Conservation (phyloP, 2,888 invertebrate species). For the Mechanitis mazaeus region DNA sequence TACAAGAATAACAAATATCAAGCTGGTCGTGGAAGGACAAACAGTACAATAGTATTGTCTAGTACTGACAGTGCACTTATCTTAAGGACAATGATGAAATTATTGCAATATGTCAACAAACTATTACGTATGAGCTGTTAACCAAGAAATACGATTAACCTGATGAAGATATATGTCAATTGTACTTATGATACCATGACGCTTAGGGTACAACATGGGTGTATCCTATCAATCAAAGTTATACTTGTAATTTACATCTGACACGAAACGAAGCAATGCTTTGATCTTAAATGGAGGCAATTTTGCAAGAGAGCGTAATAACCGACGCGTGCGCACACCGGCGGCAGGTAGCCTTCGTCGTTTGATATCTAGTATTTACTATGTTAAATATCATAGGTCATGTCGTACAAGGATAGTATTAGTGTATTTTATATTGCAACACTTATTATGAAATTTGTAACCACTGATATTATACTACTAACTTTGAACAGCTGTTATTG, state of each 20-base stretch:
- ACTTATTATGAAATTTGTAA: no score
- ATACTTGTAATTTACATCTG: slow-evolving; percentile 37
- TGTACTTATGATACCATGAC: background rate
- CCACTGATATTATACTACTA: no score
- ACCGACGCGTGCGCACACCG: slow-evolving; percentile 38
- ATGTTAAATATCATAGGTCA: slow-evolving; percentile 40
- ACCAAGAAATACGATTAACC: no score
- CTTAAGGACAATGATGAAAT: no score
- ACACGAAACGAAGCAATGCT: slow-evolving; percentile 35
- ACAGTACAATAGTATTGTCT: slow-evolving; percentile 13
- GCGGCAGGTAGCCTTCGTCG: slow-evolving; percentile 39
- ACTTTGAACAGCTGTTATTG: no score
- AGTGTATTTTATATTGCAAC: no score
- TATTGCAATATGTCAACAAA: no score
- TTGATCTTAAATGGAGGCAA: slow-evolving; percentile 33
- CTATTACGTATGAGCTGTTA: no score
- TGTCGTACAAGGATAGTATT: no score
- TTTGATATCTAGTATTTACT: slow-evolving; percentile 38
- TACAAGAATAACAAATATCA: slow-evolving; percentile 23
- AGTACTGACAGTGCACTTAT: no score
- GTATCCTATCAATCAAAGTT: slow-evolving; percentile 38
- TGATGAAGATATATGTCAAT: no score
- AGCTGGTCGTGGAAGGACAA: slow-evolving; percentile 40
- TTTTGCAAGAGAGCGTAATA: slow-evolving; percentile 36
- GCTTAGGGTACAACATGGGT: slow-evolving; percentile 31